A percentile compares a stretch with the other conserved stretches of the same genome.
These are phyloP conservation scores for Geodia barretti DNA, from an alignment of 37 sponge, comb jelly and placozoan species.

Conservation along the genomic window DNA sequence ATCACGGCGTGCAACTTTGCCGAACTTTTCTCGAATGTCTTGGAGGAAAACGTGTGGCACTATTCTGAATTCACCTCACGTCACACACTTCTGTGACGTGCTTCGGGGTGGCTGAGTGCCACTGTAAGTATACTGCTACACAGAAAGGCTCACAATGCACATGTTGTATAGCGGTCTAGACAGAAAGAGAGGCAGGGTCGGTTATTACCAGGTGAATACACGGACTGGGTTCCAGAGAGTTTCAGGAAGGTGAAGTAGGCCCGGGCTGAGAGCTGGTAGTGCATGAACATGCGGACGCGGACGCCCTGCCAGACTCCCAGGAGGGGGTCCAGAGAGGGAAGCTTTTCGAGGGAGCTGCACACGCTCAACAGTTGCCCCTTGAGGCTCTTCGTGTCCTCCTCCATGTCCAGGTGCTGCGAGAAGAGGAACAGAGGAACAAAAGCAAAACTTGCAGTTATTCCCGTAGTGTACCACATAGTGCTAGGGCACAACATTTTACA, in stretches of 20 bases:
- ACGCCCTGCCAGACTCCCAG: constrained; percentile 80
- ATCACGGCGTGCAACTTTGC: too few relatives aligned
- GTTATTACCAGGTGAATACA: constrained; percentile 12
- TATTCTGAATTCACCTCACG: too few relatives aligned
- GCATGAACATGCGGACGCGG: constrained; percentile 82
- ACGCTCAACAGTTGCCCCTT: constrained; percentile 58
- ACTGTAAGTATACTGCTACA: too few relatives aligned
- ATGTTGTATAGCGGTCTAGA: too few relatives aligned
- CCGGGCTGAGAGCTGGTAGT: constrained; percentile 85
- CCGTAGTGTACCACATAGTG: too few relatives aligned
- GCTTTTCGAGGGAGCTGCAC: constrained; percentile 69
- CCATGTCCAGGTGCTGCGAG: constrained; percentile 48
- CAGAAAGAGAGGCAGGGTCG: too few relatives aligned
- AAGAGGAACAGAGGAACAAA: not conserved
- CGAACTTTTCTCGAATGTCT: too few relatives aligned
- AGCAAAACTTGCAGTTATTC: not conserved
- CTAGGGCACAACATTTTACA: too few relatives aligned
- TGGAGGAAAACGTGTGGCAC: too few relatives aligned
- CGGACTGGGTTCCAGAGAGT: constrained; percentile 71
- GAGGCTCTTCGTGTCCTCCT: constrained; percentile 77
- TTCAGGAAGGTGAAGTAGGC: constrained; percentile 91
- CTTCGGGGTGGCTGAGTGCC: too few relatives aligned
- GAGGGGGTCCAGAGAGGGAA: constrained; percentile 64
- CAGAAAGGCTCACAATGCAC: too few relatives aligned
- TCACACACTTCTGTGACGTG: too few relatives aligned